Conservation (phyloP, 1,140 invertebrate genomes). For the Bactericera cockerelli region DNA sequence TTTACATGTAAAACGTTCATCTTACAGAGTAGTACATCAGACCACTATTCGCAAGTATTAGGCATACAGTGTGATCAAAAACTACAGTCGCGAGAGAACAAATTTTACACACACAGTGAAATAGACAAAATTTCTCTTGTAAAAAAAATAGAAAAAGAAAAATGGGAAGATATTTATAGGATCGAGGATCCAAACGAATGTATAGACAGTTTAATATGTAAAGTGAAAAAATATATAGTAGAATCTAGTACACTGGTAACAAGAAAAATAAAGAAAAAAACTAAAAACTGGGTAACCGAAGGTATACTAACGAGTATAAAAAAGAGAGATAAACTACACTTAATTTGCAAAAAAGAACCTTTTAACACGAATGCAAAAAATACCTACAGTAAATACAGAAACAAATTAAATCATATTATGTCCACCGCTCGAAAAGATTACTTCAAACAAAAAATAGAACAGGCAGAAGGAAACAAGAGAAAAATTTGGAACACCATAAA, state of each 20-base stretch:
- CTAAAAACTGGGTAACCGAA: not conserved
- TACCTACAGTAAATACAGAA: not conserved
- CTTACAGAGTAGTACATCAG: not conserved
- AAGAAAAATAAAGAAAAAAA: not conserved
- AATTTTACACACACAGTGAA: too few species aligned
- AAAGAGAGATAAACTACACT: conserved; percentile 2
- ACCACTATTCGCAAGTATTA: not conserved
- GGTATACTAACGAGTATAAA: not conserved
- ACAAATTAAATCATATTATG: not conserved
- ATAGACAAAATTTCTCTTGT: not conserved
- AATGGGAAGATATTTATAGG: not conserved
- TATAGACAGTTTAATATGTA: not conserved
- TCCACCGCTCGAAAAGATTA: not conserved
- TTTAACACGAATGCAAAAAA: not conserved
- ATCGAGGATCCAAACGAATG: not conserved
- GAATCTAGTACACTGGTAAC: not conserved
- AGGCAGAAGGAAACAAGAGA: not conserved
- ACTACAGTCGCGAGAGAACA: not conserved
- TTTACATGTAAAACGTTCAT: not conserved
- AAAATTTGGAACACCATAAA: conserved; percentile 3
- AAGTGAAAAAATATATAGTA: not conserved
- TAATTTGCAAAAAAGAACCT: not conserved
- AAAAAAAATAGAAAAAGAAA: not conserved
- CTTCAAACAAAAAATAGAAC: not conserved
- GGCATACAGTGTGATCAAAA: not conserved